Evolutionary conservation across 2,888 invertebrate species (phyloP), one percentile per base, ranked within the genome.

Genomic region (Allophyes oxyacanthae): DNA sequence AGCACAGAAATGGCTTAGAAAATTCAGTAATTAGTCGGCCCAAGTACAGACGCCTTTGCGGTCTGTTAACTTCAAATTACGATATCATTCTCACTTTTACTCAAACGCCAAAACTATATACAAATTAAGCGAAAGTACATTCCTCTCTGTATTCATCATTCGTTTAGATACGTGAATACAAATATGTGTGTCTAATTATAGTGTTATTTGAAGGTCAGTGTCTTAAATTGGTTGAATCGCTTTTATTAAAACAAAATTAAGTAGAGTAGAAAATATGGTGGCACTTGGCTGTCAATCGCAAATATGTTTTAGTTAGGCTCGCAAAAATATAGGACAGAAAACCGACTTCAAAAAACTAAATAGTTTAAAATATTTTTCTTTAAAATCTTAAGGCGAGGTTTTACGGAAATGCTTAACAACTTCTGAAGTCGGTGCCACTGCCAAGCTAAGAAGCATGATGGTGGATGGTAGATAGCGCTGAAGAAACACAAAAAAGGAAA

Each of bases 41-140:
- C 40, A 56, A 25, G 46, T 50, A 44, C 13, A 43, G 10, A 32
- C 43, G 48, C 32, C 57, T 68, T 67, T 51, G 60, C 78, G 87
- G 75, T 86, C 84, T 75, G 82, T 54, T 84, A 72, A 72, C 53
- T 61, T 41, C 75, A 74, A 81, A 83, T 79, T 78, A 79, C 75
- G 48, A 77, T 77, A 82, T 72, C 56, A 80, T 82, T 85, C 84
- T 87, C 85, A 85, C 87, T 87, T 87, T 87, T 83, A 76, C 81
- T 80, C 37, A 59, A 66, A 72, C 25, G 13, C 49, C 64, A 53
- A 77, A 72, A 72, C 62, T 59, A 59, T 50, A 64, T 49, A 76
- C 49, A 63, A 60, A 72, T 63, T 72, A 64, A 75, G 77, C 71
- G 85, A 85, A 85, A 85, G 84, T 78, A 64, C 64, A 64, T 72